A percentile compares a stretch with the other conserved stretches of the same genome.
Conservation (phyloP, 2,888 invertebrate genomes). For the Tortricodes alternella region DNA sequence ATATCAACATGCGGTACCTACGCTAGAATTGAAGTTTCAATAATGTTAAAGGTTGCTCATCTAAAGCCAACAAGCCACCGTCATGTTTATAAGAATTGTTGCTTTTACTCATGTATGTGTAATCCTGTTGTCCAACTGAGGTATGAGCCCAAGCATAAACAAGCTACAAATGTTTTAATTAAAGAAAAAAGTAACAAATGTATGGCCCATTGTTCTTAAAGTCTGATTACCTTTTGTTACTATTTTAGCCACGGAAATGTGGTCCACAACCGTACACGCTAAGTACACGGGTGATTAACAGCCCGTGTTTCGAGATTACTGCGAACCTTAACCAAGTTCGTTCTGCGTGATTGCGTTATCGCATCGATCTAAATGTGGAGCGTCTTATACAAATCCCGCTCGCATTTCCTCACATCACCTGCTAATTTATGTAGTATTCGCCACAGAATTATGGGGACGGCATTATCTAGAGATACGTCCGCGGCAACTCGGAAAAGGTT, state of each 20-base stretch:
- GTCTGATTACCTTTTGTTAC: slow-evolving; percentile 19
- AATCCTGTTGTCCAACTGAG: slow-evolving; percentile 12
- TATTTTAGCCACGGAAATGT: slow-evolving; percentile 12
- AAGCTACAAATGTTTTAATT: slow-evolving; percentile 21
- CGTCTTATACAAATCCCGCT: slow-evolving; percentile 46
- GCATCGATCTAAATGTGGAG: slow-evolving; percentile 53
- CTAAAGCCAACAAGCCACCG: slow-evolving; percentile 1
- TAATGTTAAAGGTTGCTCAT: slow-evolving; percentile 1
- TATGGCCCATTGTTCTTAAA: slow-evolving; percentile 12
- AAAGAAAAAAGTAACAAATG: slow-evolving; percentile 19
- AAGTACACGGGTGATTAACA: slow-evolving; percentile 24
- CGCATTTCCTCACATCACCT: slow-evolving; percentile 62
- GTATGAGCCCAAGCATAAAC: no score
- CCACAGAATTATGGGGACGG: slow-evolving; percentile 65
- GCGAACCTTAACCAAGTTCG: slow-evolving; percentile 34
- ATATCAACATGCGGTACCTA: background rate
- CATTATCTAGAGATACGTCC: slow-evolving; percentile 51
- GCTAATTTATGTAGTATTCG: slow-evolving; percentile 71
- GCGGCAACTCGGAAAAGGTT: slow-evolving; percentile 50
- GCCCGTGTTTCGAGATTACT: slow-evolving; percentile 37
- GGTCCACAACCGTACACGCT: slow-evolving; percentile 22
- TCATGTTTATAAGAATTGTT: slow-evolving; percentile 11
- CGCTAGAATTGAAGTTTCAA: background rate
- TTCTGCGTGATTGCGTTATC: slow-evolving; percentile 51
- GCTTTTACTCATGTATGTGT: slow-evolving; percentile 7